phyloP scores from a whole-genome alignment of 2,888 invertebrate species.

The Temnothorax ravouxi region DNA sequence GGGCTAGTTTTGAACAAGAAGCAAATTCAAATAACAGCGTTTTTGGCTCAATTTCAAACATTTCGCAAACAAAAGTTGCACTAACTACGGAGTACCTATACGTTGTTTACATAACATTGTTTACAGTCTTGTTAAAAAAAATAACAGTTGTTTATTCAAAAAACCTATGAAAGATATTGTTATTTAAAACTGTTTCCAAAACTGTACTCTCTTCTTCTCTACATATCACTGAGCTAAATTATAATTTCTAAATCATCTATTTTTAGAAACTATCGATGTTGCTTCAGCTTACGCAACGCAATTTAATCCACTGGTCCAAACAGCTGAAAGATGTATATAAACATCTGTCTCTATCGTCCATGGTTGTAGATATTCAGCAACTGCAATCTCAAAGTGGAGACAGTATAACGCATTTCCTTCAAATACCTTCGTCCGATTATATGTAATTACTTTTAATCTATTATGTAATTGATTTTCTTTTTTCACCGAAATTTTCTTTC shows the following conservation, averaged over 20 bases:
- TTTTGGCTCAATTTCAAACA: neutral
- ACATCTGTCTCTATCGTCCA: constrained; percentile 82
- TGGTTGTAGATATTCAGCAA: constrained; percentile 84
- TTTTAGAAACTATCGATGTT: constrained; percentile 85
- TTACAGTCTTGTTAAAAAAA: neutral
- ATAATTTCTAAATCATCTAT: neutral
- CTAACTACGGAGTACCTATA: too few species aligned
- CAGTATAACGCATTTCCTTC: constrained; percentile 80
- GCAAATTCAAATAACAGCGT: neutral
- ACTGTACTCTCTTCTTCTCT: neutral
- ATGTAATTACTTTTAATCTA: constrained; percentile 75
- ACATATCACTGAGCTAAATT: neutral
- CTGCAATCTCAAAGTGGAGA: constrained; percentile 79
- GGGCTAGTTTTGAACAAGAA: neutral
- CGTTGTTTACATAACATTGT: too few species aligned
- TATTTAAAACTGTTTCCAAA: constrained; percentile 1
- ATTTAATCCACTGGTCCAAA: constrained; percentile 85
- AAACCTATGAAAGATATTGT: neutral
- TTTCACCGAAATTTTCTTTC: neutral
- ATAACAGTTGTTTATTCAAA: neutral
- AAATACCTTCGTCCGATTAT: constrained; percentile 81
- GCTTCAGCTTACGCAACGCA: constrained; percentile 84
- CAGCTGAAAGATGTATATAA: constrained; percentile 78
- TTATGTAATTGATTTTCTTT: neutral
- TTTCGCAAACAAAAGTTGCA: neutral